Conservation (phyloP, 2,888 invertebrate genomes). For the Andrena marginata region DNA sequence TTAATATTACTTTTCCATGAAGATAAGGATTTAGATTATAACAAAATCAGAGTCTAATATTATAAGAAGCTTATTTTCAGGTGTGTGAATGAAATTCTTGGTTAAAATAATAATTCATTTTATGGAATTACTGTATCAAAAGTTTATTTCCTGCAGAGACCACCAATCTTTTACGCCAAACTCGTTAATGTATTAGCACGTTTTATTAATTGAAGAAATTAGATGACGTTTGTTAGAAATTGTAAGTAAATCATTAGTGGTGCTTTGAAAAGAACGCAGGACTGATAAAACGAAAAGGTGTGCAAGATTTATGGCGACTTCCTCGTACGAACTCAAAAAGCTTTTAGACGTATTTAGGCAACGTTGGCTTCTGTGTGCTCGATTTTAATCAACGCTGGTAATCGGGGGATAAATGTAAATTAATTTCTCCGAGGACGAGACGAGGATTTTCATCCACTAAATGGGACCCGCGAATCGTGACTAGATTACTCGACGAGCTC, state of each 20-base stretch:
- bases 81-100: too few relatives aligned
- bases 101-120: too few relatives aligned
- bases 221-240: not conserved
- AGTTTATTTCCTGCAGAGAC: too few relatives aligned
- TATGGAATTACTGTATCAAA: too few relatives aligned
- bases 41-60: too few relatives aligned
- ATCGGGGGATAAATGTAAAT: slow-evolving; percentile 76
- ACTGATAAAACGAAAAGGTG: not conserved
- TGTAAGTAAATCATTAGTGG: not conserved
- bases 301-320: not conserved
- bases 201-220: not conserved
- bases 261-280: not conserved
- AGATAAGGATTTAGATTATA: too few relatives aligned
- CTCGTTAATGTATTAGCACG: too few relatives aligned
- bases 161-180: too few relatives aligned
- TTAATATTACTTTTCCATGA: too few relatives aligned
- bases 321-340: not conserved
- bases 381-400: slow-evolving; percentile 78
- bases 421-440: slow-evolving; percentile 64
- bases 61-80: too few relatives aligned
- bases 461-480: slow-evolving; percentile 63
- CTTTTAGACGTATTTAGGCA: slow-evolving; percentile 48
- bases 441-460: slow-evolving; percentile 57
- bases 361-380: slow-evolving; percentile 64
- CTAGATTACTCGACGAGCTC: slow-evolving; percentile 44